These are phyloP conservation scores for Stegodyphus dumicola DNA, from an alignment of 1,140 invertebrate genomes.

Conservation along the genomic window DNA sequence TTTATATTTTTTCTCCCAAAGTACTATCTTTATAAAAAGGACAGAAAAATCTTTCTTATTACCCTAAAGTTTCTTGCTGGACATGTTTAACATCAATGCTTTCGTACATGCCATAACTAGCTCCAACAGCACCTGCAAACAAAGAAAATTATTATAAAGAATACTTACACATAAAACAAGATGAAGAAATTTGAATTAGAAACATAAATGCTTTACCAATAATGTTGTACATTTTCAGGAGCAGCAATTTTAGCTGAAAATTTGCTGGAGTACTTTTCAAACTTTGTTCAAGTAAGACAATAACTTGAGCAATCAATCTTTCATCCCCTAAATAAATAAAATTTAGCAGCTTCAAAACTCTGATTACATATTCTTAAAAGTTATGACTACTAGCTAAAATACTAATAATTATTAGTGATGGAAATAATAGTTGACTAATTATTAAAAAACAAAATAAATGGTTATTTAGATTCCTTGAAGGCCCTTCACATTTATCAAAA, in stretches of 20 bases:
- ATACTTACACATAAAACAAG: no score
- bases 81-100: constrained; percentile 92
- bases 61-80: constrained; percentile 87
- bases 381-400: no score
- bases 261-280: constrained; percentile 80
- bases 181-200: neutral
- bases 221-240: constrained; percentile 79
- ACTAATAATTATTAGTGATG: no score
- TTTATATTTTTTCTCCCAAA: neutral
- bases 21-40: neutral
- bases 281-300: constrained; percentile 78
- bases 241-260: constrained; percentile 81
- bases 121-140: constrained; percentile 75
- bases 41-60: constrained; percentile 27
- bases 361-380: no score
- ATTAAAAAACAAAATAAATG: no score
- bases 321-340: constrained; percentile 68
- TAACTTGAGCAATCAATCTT: constrained; percentile 74
- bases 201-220: constrained; percentile 71
- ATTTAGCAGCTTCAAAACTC: neutral
- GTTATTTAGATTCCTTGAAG: no score
- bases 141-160: neutral
- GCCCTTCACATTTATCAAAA: no score
- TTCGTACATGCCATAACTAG: constrained; percentile 77
- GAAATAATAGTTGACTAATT: no score